These are phyloP conservation scores for Bombus turneri DNA, from an alignment of 1,140 invertebrate genomes.

Conservation along the genomic window DNA sequence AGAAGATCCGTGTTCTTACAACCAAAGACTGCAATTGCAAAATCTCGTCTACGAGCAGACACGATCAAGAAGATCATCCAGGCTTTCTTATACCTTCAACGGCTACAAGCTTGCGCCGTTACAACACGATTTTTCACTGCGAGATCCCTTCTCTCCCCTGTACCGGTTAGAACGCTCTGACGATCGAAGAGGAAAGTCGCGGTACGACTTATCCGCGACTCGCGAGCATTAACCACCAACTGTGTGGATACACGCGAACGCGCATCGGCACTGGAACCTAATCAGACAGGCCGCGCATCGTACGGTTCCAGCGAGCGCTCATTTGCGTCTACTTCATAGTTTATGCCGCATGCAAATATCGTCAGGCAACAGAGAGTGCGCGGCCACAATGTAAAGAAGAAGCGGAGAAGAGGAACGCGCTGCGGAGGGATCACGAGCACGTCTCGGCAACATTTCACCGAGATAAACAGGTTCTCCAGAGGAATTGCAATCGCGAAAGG, in stretches of 20 bases:
- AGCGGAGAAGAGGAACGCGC: background rate
- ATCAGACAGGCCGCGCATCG: constrained; percentile 26
- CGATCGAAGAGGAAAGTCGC: constrained; percentile 17
- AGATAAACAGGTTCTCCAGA: constrained; percentile 64
- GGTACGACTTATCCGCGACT: constrained; percentile 4
- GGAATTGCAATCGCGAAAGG: constrained; percentile 48
- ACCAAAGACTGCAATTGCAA: background rate
- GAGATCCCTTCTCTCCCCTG: background rate
- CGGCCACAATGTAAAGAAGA: constrained; percentile 1
- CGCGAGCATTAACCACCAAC: constrained; percentile 10
- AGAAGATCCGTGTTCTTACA: background rate
- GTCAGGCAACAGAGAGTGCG: background rate
- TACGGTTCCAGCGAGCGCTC: constrained; percentile 12
- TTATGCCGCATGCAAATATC: constrained; percentile 50
- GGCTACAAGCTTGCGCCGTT: constrained; percentile 1
- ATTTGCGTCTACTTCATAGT: constrained; percentile 53
- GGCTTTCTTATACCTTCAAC: constrained; percentile 5
- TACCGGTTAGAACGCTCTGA: constrained; percentile 1
- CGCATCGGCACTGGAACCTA: constrained; percentile 26
- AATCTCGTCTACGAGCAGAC: background rate
- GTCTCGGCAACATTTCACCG: constrained; percentile 59
- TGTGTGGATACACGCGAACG: background rate
- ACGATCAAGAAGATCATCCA: background rate
- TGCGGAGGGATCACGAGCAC: constrained; percentile 56
- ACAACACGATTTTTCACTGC: constrained; percentile 20